Base-by-base conservation (phyloP, 1,140 invertebrate species). In the Plectus sambesii region DNA sequence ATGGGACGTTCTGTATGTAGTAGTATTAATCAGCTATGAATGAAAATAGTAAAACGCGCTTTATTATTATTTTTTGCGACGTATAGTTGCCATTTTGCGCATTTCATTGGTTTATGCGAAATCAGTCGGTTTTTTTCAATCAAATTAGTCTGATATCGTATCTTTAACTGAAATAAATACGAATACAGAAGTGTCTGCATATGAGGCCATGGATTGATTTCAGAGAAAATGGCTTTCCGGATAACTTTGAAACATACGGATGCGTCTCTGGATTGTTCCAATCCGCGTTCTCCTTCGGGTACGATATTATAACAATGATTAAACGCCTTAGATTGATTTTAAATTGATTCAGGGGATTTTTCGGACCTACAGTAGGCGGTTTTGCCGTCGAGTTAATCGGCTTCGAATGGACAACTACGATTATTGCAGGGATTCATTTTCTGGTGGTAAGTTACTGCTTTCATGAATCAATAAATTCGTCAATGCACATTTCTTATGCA, bases 251-350 rank as follows among this genome's bases (percentile, higher is more conserved):
- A 26, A 67, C 64, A 4, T 67, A 67, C 46, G 64, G 64, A 5
- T 68, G 66, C 40, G 64, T 67, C 2, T 67, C 63, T 3, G 64
- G 64, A 15, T 54, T 67, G 12, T 67, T 67, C 38, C 64, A 67
- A 40, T 60, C 64, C 3, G 64, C 64, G 6, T 67, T 67, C 43
- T 62, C 63, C 1, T 66, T 64, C 37, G 61, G 61, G 55, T 61
- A 23, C 49, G 17, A 47, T 53, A 12, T 33, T 44, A 17, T 12
- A 54, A 55, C 24, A 44, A 15, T 15, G 17, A 33, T 46, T 15
- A 44, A 51, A 23, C 19, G 4, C 8, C 15, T 15, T 24, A 24
- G 47, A 22, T 17, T 56, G 19, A 2, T 35, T n/a, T 62, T n/a
- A n/a, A 12, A 59, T 56, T n/a, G 17, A 5, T 5, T 19, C 23